These are phyloP conservation scores for Enteromius afrohamiltoni DNA, from an alignment of 2,797 vertebrate genomes.

Conservation along the genomic window DNA sequence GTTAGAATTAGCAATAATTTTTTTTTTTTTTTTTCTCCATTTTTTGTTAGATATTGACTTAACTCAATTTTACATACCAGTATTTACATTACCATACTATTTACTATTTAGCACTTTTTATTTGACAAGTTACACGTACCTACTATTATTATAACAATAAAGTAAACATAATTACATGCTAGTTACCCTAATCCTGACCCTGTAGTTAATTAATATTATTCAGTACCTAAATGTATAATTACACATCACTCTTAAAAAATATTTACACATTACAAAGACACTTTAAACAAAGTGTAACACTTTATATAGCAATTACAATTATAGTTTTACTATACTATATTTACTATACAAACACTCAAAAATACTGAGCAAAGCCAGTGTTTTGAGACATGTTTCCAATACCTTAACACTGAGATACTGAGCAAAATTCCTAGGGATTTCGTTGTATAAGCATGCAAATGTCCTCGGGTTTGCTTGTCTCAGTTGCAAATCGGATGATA, in stretches of 20 bases:
- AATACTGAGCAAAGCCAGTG: background rate
- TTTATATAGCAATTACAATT: no score
- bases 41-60: background rate
- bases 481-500: background rate
- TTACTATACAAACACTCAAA: background rate
- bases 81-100: background rate
- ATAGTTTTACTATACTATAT: no score
- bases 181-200: background rate
- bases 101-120: background rate
- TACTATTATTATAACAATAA: background rate
- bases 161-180: background rate
- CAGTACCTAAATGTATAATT: background rate
- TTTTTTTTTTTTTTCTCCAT: no score
- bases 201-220: background rate
- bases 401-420: background rate
- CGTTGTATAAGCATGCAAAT: conserved; percentile 10
- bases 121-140: background rate
- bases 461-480: background rate
- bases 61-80: background rate
- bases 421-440: background rate
- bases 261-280: background rate
- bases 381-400: background rate
- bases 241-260: background rate
- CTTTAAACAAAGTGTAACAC: background rate
- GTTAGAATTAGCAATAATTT: background rate